Base-by-base conservation (phyloP, 2,113 vertebrate genomes). In the Malaclemys terrapin region DNA sequence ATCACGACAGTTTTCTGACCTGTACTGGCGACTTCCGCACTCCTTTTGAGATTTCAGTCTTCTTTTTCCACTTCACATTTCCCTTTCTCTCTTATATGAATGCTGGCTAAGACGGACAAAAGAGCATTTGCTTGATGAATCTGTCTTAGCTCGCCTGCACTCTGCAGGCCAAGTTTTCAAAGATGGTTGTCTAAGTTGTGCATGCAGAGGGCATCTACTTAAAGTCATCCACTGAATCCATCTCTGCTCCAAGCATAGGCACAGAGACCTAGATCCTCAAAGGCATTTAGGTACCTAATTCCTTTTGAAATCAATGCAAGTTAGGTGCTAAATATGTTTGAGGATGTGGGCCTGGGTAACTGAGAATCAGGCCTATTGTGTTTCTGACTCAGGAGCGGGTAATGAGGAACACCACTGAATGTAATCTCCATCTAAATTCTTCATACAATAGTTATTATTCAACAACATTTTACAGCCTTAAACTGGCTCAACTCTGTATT, bases 1-100 rank as follows among this genome's bases (percentile, higher is more conserved):
- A 90, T 86, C 86, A 27, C 90, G 89, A 38, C 31, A 9, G 14
- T n/a, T 31, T 94, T 47, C 52, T 89, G 89, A 95, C 50, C 94
- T 87, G 31, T 42, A 80, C 87, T 87, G 92, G 89, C 19, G 8
- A 27, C 56, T n/a, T 56, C 62, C 10, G 0, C 1, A 8, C 86
- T 27, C 29, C 93, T 86, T 12, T 65, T 85, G 54, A 49, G n/a
- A 91, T 85, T 89, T 93, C 76, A 59, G 0, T 90, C 47, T 80
- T 42, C 65, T 38, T n/a, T 69, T 90, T 89, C 82, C 54, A 38
- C 54, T 92, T 88, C 54, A 87, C 89, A 93, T 59, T 80, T 93
- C 82, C 0, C 0, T 76, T 93, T 90, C 54, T 69, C 76, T 90
- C 82, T 57, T 82, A 80, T 65, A 91, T 76, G 38, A 85, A 90